Conservation (phyloP, 2,113 vertebrate species). For the Tetrao urogallus region DNA sequence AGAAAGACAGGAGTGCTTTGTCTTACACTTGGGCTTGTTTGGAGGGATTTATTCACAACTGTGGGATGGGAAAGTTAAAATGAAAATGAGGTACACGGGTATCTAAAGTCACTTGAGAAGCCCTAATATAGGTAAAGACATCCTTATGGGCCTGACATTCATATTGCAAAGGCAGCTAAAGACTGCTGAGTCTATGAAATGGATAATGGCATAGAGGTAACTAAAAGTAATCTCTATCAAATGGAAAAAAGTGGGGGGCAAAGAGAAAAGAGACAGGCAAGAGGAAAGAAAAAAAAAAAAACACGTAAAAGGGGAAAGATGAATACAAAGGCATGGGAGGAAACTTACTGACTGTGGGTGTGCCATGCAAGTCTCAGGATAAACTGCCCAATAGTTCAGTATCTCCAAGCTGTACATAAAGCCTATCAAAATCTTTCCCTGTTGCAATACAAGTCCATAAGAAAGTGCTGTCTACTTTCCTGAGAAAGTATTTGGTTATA, state of each 20-base stretch:
- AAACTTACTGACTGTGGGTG: neutral
- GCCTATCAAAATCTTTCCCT: neutral
- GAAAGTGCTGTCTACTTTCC: neutral
- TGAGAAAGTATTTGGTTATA: conserved; percentile 13
- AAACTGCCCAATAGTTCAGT: neutral
- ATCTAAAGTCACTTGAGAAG: neutral
- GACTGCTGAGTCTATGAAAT: neutral
- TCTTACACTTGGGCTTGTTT: neutral
- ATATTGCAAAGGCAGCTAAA: neutral
- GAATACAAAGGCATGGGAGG: neutral
- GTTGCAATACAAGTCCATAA: neutral
- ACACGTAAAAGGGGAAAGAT: neutral
- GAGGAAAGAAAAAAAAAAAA: neutral
- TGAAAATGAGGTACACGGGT: neutral
- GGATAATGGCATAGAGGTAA: neutral
- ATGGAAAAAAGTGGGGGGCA: neutral
- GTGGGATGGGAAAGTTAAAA: neutral
- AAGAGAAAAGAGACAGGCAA: neutral
- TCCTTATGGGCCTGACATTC: neutral
- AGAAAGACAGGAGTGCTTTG: neutral
- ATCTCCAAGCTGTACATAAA: neutral
- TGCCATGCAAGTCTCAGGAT: neutral
- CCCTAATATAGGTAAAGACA: neutral
- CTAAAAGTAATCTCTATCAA: neutral
- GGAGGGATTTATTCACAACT: neutral